These are phyloP conservation scores for Hemiprocne comata DNA, from an alignment of 2,113 vertebrate species.

Conservation along the genomic window DNA sequence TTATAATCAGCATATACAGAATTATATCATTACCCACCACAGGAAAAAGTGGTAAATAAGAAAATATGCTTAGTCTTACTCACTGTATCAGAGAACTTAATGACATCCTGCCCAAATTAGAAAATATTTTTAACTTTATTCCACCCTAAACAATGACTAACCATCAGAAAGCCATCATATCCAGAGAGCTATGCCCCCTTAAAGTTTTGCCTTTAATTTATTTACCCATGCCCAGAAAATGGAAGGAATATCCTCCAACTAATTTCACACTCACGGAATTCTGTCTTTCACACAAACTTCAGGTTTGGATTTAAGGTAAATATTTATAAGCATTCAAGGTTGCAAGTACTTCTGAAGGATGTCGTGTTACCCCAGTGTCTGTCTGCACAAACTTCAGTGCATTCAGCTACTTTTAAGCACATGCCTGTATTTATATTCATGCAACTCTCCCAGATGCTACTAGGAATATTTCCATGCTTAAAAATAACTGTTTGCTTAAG, in stretches of 20 bases:
- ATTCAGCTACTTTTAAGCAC: neutral
- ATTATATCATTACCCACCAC: neutral
- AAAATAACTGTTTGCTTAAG: neutral
- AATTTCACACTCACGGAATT: neutral
- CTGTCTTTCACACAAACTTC: neutral
- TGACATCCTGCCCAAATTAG: neutral
- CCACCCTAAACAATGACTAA: neutral
- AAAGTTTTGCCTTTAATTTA: neutral
- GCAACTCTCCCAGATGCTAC: neutral
- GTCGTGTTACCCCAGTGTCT: neutral
- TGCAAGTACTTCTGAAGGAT: neutral
- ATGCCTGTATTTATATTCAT: neutral
- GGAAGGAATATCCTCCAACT: neutral
- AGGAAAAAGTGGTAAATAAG: neutral
- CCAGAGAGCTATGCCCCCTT: neutral
- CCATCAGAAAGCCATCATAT: neutral
- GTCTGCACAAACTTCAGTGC: neutral
- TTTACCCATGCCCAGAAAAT: neutral
- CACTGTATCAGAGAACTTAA: neutral
- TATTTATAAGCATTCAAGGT: neutral
- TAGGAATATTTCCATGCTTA: neutral
- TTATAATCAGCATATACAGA: neutral
- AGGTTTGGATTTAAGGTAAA: neutral
- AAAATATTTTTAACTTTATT: neutral
- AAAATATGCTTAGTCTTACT: neutral